Conservation (phyloP, 1,140 invertebrate species). For the Phenacoccus solenopsis region DNA sequence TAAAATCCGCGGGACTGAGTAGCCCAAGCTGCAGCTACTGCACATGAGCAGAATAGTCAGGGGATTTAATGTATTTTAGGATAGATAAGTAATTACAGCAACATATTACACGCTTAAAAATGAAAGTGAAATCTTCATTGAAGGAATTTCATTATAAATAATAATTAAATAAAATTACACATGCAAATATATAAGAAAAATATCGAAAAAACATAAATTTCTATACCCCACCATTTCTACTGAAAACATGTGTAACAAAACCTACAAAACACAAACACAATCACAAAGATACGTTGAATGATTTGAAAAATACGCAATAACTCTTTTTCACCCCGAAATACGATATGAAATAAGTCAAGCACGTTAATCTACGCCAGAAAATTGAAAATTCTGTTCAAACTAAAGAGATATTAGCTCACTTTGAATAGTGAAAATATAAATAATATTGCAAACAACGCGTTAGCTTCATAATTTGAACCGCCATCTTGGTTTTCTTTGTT, state of each 20-base stretch:
- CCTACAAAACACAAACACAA: background rate
- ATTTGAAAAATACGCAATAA: background rate
- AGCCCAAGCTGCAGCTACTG: background rate
- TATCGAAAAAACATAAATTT: background rate
- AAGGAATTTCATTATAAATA: background rate
- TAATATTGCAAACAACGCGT: background rate
- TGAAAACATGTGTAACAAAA: background rate
- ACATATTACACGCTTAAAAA: background rate
- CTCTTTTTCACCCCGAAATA: background rate
- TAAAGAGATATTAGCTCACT: background rate
- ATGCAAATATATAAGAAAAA: no score
- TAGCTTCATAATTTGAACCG: background rate
- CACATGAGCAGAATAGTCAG: background rate
- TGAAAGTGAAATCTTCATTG: no score
- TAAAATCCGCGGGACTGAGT: background rate
- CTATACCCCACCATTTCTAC: background rate
- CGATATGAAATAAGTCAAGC: background rate
- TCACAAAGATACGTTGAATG: background rate
- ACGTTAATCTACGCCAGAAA: background rate
- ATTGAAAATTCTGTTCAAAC: background rate
- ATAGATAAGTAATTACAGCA: background rate
- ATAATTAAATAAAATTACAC: no score
- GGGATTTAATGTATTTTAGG: background rate
- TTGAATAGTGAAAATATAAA: background rate
- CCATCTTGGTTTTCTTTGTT: background rate